Conservation (phyloP, 2,888 invertebrate species). For the Salticus scenicus region DNA sequence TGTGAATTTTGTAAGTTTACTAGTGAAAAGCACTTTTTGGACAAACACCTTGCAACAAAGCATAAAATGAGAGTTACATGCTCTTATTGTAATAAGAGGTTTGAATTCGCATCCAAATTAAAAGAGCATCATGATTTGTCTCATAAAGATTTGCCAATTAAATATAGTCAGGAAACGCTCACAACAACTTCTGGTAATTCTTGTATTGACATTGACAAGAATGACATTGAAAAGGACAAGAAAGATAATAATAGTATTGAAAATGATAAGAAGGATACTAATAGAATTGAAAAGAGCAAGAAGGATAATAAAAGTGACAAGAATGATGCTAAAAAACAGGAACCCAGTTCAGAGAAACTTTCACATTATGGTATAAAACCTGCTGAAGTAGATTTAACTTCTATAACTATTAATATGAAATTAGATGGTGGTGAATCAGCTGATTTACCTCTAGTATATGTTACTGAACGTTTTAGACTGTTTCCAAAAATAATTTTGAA, state of each 20-base stretch:
- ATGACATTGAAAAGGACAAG: too few relatives aligned
- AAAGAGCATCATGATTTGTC: slow-evolving; percentile 50
- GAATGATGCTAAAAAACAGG: background rate
- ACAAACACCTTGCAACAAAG: slow-evolving; percentile 30
- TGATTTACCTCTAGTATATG: background rate
- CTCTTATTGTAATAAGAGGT: slow-evolving; percentile 41
- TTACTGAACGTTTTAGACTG: background rate
- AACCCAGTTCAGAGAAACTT: background rate
- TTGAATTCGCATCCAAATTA: slow-evolving; percentile 42
- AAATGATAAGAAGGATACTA: too few relatives aligned
- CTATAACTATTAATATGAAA: background rate
- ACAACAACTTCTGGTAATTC: background rate
- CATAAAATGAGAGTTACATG: slow-evolving; percentile 53
- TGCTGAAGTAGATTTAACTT: background rate
- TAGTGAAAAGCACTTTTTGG: slow-evolving; percentile 4
- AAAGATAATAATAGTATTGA: too few relatives aligned
- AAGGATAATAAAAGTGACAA: background rate
- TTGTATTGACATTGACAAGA: too few relatives aligned
- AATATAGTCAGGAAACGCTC: slow-evolving; percentile 43
- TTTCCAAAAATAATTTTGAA: slow-evolving; percentile 10
- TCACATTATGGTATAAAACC: background rate
- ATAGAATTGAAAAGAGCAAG: too few relatives aligned
- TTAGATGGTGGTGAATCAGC: background rate
- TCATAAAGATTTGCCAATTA: slow-evolving; percentile 39
- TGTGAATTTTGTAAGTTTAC: slow-evolving; percentile 55